Percentiles rank a stretch among this genome's conserved stretches.
Conservation (phyloP, 2,113 vertebrate genomes). For the Illadopsis cleaveri region DNA sequence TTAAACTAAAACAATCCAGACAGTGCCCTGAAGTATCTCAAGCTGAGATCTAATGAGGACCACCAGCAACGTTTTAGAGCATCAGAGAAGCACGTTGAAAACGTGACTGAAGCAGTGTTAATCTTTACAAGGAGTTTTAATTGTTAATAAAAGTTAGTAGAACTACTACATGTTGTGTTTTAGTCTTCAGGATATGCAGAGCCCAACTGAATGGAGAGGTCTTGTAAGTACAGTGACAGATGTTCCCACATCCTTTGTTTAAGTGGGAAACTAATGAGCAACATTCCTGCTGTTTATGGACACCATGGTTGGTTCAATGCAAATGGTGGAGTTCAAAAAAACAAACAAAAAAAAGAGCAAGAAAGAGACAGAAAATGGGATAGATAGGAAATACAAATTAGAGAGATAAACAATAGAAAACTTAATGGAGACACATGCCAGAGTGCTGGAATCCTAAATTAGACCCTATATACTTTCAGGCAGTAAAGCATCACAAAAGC, state of each 20-base stretch:
- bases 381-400: neutral
- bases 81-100: neutral
- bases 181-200: neutral
- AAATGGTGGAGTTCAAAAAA: neutral
- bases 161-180: neutral
- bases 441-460: neutral
- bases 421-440: neutral
- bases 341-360: neutral
- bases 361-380: neutral
- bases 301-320: neutral
- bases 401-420: neutral
- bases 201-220: constrained; percentile 43
- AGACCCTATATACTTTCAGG: neutral
- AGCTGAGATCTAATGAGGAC: neutral
- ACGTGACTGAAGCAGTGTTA: neutral
- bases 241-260: constrained; percentile 21
- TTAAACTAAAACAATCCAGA: neutral
- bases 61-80: neutral
- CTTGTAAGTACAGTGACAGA: constrained; percentile 71
- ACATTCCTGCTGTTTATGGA: neutral
- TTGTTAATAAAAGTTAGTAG: neutral
- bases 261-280: constrained; percentile 32
- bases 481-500: constrained; percentile 24
- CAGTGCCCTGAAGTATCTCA: neutral
- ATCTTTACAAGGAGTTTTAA: neutral